Conservation (phyloP, 2,113 vertebrate genomes). For the human (Homo sapiens) region DNA sequence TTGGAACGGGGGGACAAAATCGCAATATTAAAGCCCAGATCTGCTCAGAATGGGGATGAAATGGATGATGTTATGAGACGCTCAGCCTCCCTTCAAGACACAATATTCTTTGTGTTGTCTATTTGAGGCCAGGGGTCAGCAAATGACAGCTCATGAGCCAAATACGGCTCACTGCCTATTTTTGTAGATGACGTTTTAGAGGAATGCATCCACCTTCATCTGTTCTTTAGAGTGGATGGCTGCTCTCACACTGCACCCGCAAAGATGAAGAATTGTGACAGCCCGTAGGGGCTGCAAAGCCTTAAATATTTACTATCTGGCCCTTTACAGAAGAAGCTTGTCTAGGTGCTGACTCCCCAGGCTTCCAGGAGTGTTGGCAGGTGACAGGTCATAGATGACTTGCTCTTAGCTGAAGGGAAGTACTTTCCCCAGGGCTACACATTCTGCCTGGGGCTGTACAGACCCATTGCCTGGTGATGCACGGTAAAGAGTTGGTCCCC, state of each 20-base stretch:
- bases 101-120: neutral
- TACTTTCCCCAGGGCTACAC: too few relatives aligned
- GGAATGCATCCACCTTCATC: accelerated
- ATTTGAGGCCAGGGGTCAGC: neutral
- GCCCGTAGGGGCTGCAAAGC: neutral
- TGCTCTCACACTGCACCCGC: accelerated
- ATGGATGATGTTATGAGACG: accelerated
- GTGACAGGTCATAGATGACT: too few relatives aligned
- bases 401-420: neutral
- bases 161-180: accelerated
- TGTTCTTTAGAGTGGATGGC: neutral
- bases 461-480: accelerated
- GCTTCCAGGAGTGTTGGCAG: too few relatives aligned
- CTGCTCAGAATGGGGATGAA: neutral
- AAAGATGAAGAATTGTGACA: neutral
- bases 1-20: neutral
- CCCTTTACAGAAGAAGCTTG: neutral
- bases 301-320: neutral
- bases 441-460: accelerated
- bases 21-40: accelerated
- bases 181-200: neutral
- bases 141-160: accelerated
- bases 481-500: accelerated
- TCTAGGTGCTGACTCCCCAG: neutral
- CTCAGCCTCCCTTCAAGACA: neutral